These are phyloP conservation scores for Trissonchulus sp. DNA, from an alignment of 2,888 invertebrate species.

Conservation along the genomic window DNA sequence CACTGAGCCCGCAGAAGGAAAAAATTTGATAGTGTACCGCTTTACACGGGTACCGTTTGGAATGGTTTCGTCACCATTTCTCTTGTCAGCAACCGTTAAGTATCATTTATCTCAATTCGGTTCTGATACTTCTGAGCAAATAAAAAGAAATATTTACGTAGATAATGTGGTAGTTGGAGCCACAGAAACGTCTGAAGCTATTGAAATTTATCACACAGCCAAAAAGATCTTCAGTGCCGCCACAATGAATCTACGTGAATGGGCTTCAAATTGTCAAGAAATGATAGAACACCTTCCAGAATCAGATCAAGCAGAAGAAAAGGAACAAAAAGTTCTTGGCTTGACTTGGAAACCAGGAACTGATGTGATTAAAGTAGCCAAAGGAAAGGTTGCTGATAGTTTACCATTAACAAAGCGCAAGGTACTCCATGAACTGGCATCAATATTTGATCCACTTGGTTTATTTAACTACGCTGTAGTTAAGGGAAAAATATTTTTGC, in stretches of 20 bases:
- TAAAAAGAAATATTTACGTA: constrained; percentile 34
- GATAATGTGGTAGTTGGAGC: constrained; percentile 32
- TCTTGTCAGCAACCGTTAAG: constrained; percentile 8
- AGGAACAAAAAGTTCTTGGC: constrained; percentile 17
- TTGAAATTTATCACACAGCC: background rate
- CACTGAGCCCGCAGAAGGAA: constrained; percentile 21
- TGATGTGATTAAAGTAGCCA: background rate
- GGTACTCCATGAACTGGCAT: background rate
- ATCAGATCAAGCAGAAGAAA: background rate
- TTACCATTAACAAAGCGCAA: constrained; percentile 19
- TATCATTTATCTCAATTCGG: background rate
- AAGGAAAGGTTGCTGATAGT: background rate
- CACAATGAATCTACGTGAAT: constrained; percentile 16
- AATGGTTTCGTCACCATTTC: constrained; percentile 22
- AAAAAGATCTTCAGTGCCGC: constrained; percentile 8
- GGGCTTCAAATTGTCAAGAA: background rate
- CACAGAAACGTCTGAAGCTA: background rate
- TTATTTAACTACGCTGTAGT: background rate
- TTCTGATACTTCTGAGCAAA: background rate
- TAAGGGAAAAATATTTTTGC: constrained; percentile 9
- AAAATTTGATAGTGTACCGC: too few relatives aligned
- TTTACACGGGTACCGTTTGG: too few relatives aligned
- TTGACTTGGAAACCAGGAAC: constrained; percentile 6
- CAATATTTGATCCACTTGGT: constrained; percentile 22
- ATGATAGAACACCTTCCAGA: too few relatives aligned